Evolutionary conservation across 2,888 invertebrate species (phyloP).

Genomic region (Seira sanloemensis): DNA sequence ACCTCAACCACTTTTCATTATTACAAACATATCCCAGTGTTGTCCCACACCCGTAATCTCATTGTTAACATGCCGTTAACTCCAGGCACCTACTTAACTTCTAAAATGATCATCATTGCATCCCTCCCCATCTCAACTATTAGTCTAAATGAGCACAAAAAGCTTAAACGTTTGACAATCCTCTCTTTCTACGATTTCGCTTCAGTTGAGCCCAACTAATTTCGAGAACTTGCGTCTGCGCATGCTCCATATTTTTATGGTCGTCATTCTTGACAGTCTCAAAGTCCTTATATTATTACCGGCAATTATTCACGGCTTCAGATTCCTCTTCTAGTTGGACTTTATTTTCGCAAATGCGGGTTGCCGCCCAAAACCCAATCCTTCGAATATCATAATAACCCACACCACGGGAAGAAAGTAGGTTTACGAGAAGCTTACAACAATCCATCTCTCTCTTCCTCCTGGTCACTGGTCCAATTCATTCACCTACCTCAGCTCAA

Average conservation of each 20-base stretch:
- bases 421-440: not conserved
- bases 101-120: too few relatives aligned
- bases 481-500: too few relatives aligned
- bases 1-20: too few relatives aligned
- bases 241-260: not conserved
- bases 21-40: too few relatives aligned
- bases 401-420: not conserved
- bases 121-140: too few relatives aligned
- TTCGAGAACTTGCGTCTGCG: not conserved
- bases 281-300: not conserved
- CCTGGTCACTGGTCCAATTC: not conserved
- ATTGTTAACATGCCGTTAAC: too few relatives aligned
- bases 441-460: not conserved
- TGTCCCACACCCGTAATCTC: too few relatives aligned
- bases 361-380: not conserved
- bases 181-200: too few relatives aligned
- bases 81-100: too few relatives aligned
- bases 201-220: too few relatives aligned
- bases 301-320: not conserved
- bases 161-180: too few relatives aligned
- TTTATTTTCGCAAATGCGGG: not conserved
- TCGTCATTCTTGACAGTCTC: not conserved
- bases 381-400: not conserved
- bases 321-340: not conserved
- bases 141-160: too few relatives aligned